Evolutionary conservation across 2,113 vertebrate species (phyloP).

Genomic region (Ploceus nigricollis): DNA sequence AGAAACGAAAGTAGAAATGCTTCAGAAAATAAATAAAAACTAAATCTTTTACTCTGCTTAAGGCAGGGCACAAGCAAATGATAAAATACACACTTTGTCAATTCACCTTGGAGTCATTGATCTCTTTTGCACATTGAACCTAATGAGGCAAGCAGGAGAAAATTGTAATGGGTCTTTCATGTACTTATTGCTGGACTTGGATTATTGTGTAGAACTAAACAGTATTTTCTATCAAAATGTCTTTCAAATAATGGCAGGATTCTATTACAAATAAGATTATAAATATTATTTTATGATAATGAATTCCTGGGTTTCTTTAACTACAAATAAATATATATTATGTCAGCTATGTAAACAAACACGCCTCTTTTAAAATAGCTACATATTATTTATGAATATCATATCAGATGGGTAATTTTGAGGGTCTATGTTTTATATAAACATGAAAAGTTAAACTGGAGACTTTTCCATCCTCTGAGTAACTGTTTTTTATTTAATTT

Average conservation of each 20-base stretch:
- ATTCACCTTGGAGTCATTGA: conserved; percentile 56
- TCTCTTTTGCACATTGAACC: conserved; percentile 47
- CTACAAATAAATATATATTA: not conserved
- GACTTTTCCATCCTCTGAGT: not conserved
- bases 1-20: conserved; percentile 64
- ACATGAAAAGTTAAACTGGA: not conserved
- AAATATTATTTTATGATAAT: not conserved
- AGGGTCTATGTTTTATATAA: not conserved
- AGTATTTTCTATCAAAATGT: not conserved
- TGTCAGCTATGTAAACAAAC: not conserved
- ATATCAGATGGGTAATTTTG: not conserved
- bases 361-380: not conserved
- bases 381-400: not conserved
- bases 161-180: conserved; percentile 11
- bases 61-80: conserved; percentile 1
- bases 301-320: not conserved
- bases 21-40: conserved; percentile 44
- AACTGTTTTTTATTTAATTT: not conserved
- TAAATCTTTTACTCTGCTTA: conserved; percentile 39
- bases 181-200: not conserved
- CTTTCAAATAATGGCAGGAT: not conserved
- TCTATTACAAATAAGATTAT: not conserved
- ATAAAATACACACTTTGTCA: conserved; percentile 61
- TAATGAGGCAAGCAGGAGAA: conserved; percentile 66
- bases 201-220: conserved; percentile 35